Evolutionary conservation across 2,888 invertebrate genomes (phyloP), one percentile per base, ranked within the genome.

Genomic region (Cephus pulcher): DNA sequence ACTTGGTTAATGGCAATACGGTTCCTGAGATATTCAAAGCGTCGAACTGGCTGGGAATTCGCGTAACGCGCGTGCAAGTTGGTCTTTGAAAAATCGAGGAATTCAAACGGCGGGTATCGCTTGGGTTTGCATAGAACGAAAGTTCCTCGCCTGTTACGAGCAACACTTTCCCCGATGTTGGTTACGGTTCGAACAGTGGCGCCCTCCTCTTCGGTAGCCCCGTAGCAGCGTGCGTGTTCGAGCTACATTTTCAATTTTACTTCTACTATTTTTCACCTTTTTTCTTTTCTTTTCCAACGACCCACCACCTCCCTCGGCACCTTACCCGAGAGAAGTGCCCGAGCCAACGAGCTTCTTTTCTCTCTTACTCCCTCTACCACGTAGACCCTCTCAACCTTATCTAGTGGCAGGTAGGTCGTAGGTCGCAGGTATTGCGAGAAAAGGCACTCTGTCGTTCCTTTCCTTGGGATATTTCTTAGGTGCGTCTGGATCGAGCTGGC

Each of bases 61-160:
- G 56, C 56, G 23, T 23, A 79, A 80, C 78, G 80, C 76, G 79
- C 75, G 69, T 68, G 78, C 84, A 80, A 81, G 84, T 82, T 84
- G 85, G 83, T 76, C 82, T 80, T 82, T 84, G 84, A 86, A 83
- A 86, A 88, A 85, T 85, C 83, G 83, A 82, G 83, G 82, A 84
- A 82, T 83, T 82, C 78, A 82, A 85, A 84, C 82, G 81, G 56
- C 82, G 82, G 83, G 85, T 86, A 84, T 85, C 83, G 82, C 79
- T 78, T 78, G 81, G 82, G 85, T 88, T 87, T 86, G 86, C 86
- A 87, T 87, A 84, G 84, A 87, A 85, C 82, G 84, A 86, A 82
- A 83, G 78, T 84, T 81, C 75, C 78, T 71, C 80, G 81, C 76
- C 78, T 74, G 33, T 71, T 34, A 71, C 34, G 0, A 32, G 76